Evolutionary conservation across 30 jellyfish, hydroid and myxozoan genomes (phyloP).

Genomic region (Aurelia aurita): DNA sequence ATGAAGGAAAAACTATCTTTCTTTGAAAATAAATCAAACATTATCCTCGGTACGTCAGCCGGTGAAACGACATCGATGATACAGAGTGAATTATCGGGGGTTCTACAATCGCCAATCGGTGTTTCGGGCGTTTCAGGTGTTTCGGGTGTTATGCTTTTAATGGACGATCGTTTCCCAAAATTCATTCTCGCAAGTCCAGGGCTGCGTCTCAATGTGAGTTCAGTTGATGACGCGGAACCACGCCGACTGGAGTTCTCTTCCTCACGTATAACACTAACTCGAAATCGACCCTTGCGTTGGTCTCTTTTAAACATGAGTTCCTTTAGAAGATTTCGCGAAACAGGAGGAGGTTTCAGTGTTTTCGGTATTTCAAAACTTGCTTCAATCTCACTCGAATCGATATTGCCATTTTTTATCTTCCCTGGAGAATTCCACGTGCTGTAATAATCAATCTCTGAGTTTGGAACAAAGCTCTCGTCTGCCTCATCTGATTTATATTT

Average conservation of each 20-base stretch:
- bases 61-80: no score
- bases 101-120: no score
- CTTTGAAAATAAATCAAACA: no score
- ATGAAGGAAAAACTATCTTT: no score
- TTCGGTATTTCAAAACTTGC: conserved; percentile 6
- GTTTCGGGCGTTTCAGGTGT: background rate
- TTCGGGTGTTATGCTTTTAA: no score
- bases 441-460: conserved; percentile 62
- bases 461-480: conserved; percentile 60
- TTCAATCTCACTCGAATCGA: conserved; percentile 54
- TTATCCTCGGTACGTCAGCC: no score
- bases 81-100: no score
- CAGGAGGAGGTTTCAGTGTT: conserved; percentile 15
- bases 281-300: conserved; percentile 45
- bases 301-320: conserved; percentile 25
- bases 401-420: conserved; percentile 10
- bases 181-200: no score
- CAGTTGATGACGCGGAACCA: conserved; percentile 32
- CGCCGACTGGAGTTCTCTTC: conserved; percentile 40
- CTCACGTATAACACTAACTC: conserved; percentile 58
- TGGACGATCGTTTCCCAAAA: no score
- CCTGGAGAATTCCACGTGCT: conserved; percentile 63
- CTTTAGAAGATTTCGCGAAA: conserved; percentile 27
- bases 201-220: conserved; percentile 26
- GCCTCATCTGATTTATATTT: conserved; percentile 58